Percentiles rank a stretch among this genome's conserved stretches.
These are phyloP conservation scores for Aphaenogaster rudis DNA, from an alignment of 1,140 invertebrate genomes.

Conservation along the genomic window DNA sequence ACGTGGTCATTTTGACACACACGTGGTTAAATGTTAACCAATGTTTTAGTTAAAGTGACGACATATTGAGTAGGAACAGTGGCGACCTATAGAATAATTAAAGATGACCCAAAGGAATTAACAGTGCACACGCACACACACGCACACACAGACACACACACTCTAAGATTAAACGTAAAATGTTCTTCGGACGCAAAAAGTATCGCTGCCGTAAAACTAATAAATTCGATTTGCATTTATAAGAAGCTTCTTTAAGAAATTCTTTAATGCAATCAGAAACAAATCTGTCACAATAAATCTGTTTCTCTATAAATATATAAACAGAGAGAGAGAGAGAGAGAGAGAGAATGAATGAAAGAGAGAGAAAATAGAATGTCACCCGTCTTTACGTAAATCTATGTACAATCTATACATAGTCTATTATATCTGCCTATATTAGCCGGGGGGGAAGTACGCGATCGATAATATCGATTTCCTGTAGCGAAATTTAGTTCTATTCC, in stretches of 20 bases:
- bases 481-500: constrained; percentile 36
- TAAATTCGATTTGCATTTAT: neutral
- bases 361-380: constrained; percentile 11
- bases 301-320: neutral
- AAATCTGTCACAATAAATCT: neutral
- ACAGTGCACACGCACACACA: too few relatives aligned
- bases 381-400: constrained; percentile 29
- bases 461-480: constrained; percentile 50
- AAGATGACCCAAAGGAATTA: too few relatives aligned
- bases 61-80: too few relatives aligned
- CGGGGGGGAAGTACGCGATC: neutral
- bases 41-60: too few relatives aligned
- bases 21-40: too few relatives aligned
- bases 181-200: neutral
- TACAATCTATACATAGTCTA: constrained; percentile 36
- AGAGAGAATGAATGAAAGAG: neutral
- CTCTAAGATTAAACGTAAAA: constrained; percentile 1
- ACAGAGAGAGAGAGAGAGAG: neutral
- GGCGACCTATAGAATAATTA: too few relatives aligned
- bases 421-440: constrained; percentile 29
- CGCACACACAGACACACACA: too few relatives aligned
- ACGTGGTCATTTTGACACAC: too few relatives aligned
- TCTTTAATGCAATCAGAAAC: neutral
- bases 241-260: neutral
- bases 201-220: neutral